A percentile compares a stretch with the other conserved stretches of the same genome.
Conservation (phyloP, 35 echinoderm and acorn worm species). For the Patiria miniata region DNA sequence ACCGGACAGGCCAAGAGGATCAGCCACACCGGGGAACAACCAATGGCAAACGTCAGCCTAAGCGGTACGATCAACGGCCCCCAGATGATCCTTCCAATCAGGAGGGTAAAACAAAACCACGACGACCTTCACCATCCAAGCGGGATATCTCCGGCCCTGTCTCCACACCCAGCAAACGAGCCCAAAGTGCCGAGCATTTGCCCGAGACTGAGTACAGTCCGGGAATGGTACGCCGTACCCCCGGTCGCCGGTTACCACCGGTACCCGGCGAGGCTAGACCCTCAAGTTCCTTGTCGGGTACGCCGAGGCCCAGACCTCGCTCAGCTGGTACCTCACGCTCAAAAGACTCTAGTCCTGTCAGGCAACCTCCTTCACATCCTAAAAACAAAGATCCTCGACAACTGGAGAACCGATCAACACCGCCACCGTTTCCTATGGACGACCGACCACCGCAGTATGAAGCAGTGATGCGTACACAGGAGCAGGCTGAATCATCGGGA, state of each 20-base stretch:
- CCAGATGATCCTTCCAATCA: conserved; percentile 45
- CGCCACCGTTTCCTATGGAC: conserved; percentile 46
- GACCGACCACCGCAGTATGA: conserved; percentile 92
- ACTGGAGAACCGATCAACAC: conserved; percentile 10
- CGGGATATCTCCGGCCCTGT: conserved; percentile 41
- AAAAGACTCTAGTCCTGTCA: conserved; percentile 68
- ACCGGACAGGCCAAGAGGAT: background rate
- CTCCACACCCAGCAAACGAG: conserved; percentile 40
- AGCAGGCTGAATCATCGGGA: conserved; percentile 45
- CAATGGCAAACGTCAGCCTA: conserved; percentile 51
- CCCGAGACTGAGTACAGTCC: conserved; percentile 63
- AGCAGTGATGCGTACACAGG: conserved; percentile 80
- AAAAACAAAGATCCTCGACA: conserved; percentile 45
- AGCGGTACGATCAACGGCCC: conserved; percentile 41
- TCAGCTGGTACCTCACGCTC: conserved; percentile 52
- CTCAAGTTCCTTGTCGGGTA: conserved; percentile 18
- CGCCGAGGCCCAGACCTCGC: conserved; percentile 71
- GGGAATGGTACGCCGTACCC: conserved; percentile 53
- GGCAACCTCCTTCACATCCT: conserved; percentile 58
- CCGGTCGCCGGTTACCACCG: conserved; percentile 77
- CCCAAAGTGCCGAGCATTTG: conserved; percentile 64
- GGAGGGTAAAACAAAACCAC: conserved; percentile 29
- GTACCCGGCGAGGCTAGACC: conserved; percentile 65
- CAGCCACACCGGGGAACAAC: conserved; percentile 41
- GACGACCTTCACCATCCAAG: conserved; percentile 64